A percentile compares a stretch with the other conserved stretches of the same genome.
Evolutionary conservation across 2,113 vertebrate genomes (phyloP).

Genomic region (Synodontis membranacea): DNA sequence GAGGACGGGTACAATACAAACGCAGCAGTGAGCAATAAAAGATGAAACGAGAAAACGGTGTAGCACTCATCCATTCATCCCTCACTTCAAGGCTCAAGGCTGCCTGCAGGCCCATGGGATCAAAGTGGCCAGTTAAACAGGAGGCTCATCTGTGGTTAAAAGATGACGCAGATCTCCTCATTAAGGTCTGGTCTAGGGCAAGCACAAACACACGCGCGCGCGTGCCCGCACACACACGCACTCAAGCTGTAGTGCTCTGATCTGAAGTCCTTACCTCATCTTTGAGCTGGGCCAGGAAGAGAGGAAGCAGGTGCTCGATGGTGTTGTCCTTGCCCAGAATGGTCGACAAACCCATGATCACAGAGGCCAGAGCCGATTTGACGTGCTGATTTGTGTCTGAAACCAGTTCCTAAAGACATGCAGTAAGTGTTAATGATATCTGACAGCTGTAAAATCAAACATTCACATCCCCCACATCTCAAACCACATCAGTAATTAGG

Average conservation of each 20-base stretch:
- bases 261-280: conserved; percentile 78
- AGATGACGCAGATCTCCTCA: conserved; percentile 45
- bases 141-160: conserved; percentile 25
- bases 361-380: conserved; percentile 88
- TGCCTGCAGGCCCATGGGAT: conserved; percentile 38
- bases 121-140: conserved; percentile 47
- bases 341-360: conserved; percentile 89
- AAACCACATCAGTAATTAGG: conserved; percentile 2
- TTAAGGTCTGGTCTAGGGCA: conserved; percentile 20
- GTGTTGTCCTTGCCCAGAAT: conserved; percentile 92
- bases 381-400: conserved; percentile 92
- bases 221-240: conserved; percentile 3
- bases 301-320: conserved; percentile 87
- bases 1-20: conserved; percentile 20
- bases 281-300: conserved; percentile 90
- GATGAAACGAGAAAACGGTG: conserved; percentile 25
- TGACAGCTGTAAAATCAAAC: conserved; percentile 32
- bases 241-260: not conserved
- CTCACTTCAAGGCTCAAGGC: conserved; percentile 52
- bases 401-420: conserved; percentile 81
- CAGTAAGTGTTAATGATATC: conserved; percentile 13
- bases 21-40: conserved; percentile 25
- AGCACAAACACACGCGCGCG: not conserved
- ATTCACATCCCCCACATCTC: conserved; percentile 12
- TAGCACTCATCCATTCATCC: conserved; percentile 46